Evolutionary conservation across 1,140 invertebrate species (phyloP).

Genomic region (Lithobius niger): DNA sequence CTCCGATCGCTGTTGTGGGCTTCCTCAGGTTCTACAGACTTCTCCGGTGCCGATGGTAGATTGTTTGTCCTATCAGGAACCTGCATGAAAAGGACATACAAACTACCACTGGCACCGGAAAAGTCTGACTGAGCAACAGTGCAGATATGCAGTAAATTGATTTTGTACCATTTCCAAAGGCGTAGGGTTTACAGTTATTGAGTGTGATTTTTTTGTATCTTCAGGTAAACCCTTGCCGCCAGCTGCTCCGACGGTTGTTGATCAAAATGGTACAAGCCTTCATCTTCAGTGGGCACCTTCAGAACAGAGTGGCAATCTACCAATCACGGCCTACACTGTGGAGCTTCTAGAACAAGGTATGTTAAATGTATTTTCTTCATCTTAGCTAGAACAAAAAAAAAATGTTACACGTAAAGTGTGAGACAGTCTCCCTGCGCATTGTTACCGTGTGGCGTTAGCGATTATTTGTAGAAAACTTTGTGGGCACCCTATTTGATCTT

Average conservation of each 20-base stretch:
- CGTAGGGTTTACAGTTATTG: no score
- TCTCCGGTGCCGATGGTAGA: no score
- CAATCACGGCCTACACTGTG: slow-evolving; percentile 26
- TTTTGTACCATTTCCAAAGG: no score
- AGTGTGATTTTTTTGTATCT: no score
- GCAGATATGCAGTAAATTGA: no score
- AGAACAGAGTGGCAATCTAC: neutral
- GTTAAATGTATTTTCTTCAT: neutral
- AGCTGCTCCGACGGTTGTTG: slow-evolving; percentile 24
- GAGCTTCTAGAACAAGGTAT: slow-evolving; percentile 26
- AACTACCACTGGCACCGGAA: no score
- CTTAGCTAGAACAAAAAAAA: neutral
- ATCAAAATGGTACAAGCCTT: slow-evolving; percentile 26
- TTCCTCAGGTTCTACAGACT: no score
- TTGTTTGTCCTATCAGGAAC: no score
- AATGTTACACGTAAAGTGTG: neutral
- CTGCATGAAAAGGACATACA: no score
- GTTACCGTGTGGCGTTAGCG: neutral
- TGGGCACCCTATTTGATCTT: no score
- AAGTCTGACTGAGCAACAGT: no score
- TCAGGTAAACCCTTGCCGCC: slow-evolving; percentile 24
- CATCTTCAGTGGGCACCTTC: slow-evolving; percentile 29
- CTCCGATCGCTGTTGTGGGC: no score
- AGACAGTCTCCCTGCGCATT: neutral
- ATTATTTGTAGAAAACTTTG: neutral